phyloP scores from a whole-genome alignment of 2,888 invertebrate species.

The Tetrapedia diversipes region DNA sequence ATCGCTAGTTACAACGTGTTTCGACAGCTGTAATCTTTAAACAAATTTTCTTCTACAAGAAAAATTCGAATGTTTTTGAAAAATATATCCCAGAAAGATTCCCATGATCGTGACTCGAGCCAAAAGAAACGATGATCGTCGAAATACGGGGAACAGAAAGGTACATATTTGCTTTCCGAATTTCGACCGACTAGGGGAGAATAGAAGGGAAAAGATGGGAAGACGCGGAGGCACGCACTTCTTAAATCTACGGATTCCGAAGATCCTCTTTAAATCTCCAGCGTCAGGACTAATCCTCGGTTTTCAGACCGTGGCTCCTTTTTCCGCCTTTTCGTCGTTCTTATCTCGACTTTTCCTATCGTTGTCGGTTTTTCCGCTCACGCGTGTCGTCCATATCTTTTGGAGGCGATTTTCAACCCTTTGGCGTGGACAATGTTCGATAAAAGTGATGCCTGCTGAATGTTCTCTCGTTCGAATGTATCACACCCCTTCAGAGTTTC shows the following conservation, averaged over 20 bases:
- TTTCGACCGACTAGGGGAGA: conserved; percentile 50
- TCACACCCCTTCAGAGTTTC: too few relatives aligned
- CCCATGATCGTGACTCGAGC: conserved; percentile 29
- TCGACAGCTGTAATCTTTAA: too few relatives aligned
- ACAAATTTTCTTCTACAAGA: background rate
- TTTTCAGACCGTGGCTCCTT: conserved; percentile 44
- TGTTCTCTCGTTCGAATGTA: too few relatives aligned
- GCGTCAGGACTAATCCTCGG: conserved; percentile 61
- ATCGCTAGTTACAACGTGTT: background rate
- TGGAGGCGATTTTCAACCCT: too few relatives aligned
- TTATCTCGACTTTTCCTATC: conserved; percentile 48
- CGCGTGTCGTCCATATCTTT: too few relatives aligned
- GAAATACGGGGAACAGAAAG: conserved; percentile 44
- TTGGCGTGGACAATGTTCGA: too few relatives aligned
- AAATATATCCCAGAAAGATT: conserved; percentile 8
- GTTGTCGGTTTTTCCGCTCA: conserved; percentile 34
- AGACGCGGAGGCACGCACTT: conserved; percentile 65
- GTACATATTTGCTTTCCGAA: conserved; percentile 70
- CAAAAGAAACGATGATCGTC: conserved; percentile 23
- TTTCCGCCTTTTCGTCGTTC: conserved; percentile 37
- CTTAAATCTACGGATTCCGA: conserved; percentile 67
- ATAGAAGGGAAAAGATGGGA: conserved; percentile 27
- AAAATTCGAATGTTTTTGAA: background rate
- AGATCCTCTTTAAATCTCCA: conserved; percentile 68
- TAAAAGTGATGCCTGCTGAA: too few relatives aligned